phyloP scores from a whole-genome alignment of 2,113 vertebrate species.

The Lepisosteus oculatus region DNA sequence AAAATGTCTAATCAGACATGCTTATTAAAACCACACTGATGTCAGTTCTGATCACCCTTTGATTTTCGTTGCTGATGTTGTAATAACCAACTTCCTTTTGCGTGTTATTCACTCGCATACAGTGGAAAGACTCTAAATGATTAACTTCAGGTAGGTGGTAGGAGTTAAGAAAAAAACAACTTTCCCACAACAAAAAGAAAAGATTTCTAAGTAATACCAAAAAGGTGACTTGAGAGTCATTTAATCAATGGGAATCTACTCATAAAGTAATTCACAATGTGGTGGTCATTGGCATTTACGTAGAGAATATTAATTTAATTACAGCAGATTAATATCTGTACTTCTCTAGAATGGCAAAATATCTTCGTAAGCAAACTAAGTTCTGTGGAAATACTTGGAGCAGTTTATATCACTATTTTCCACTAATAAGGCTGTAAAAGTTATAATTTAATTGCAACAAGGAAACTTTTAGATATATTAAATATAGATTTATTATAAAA shows the following conservation, averaged over 20 bases:
- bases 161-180: constrained; percentile 72
- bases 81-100: constrained; percentile 71
- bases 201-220: constrained; percentile 61
- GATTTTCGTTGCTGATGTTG: constrained; percentile 63
- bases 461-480: too few species aligned
- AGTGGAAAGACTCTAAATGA: constrained; percentile 70
- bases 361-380: not conserved
- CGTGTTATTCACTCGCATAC: constrained; percentile 58
- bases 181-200: constrained; percentile 68
- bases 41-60: constrained; percentile 72
- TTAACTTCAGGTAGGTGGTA: constrained; percentile 76
- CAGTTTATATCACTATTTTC: too few species aligned
- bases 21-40: constrained; percentile 72
- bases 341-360: constrained; percentile 65
- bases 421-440: too few species aligned
- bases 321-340: constrained; percentile 68
- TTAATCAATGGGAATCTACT: constrained; percentile 65
- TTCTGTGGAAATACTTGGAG: not conserved
- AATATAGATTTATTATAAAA: too few species aligned
- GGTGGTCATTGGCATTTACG: constrained; percentile 70
- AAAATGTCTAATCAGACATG: constrained; percentile 53
- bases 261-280: constrained; percentile 61
- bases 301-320: constrained; percentile 70
- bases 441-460: too few species aligned
- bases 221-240: constrained; percentile 70